Conservation (phyloP, 2,888 invertebrate species). For the Eristalis arbustorum region DNA sequence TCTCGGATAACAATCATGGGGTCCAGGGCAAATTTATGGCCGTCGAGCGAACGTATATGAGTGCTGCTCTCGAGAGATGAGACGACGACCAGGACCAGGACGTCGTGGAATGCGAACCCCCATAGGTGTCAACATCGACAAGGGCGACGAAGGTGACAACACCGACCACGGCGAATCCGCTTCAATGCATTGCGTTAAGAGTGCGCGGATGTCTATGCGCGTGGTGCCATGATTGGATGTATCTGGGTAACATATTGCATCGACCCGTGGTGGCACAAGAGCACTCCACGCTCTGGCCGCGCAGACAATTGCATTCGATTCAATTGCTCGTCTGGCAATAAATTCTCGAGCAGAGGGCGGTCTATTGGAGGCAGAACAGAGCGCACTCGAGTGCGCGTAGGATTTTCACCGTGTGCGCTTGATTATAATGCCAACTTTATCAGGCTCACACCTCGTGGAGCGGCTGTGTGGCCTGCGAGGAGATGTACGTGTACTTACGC, state of each 20-base stretch:
- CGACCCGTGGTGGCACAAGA: conserved; percentile 9
- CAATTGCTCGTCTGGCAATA: conserved; percentile 52
- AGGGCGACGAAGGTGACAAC: conserved; percentile 32
- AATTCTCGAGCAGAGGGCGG: conserved; percentile 62
- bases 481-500: neutral
- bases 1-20: conserved; percentile 54
- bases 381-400: conserved; percentile 57
- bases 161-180: conserved; percentile 46
- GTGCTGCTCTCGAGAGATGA: conserved; percentile 29
- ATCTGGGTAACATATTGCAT: conserved; percentile 10
- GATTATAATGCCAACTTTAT: conserved; percentile 44
- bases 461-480: neutral
- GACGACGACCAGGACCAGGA: neutral
- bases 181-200: conserved; percentile 44
- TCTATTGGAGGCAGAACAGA: conserved; percentile 47
- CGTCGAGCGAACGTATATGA: conserved; percentile 27
- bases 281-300: conserved; percentile 15
- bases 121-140: conserved; percentile 61
- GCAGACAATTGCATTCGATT: conserved; percentile 61
- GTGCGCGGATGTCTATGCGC: conserved; percentile 8
- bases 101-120: conserved; percentile 21
- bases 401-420: conserved; percentile 35
- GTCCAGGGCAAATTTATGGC: conserved; percentile 55
- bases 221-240: conserved; percentile 28
- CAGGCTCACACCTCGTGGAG: conserved; percentile 13